Conservation (phyloP, 1,140 invertebrate genomes). For the Eufriesea mexicana region DNA sequence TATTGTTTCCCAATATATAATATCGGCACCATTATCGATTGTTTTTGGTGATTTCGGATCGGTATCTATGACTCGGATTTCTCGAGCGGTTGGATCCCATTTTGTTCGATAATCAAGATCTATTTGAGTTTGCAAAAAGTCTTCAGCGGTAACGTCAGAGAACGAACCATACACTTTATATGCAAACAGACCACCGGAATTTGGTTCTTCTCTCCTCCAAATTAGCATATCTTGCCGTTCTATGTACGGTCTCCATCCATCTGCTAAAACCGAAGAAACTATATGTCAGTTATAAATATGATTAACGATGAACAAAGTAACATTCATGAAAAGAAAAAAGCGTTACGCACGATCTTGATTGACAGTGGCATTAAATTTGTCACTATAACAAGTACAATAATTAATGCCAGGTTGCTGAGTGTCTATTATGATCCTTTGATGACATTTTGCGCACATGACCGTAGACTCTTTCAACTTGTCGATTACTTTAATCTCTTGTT, state of each 20-base stretch:
- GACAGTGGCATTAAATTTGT: constrained; percentile 43
- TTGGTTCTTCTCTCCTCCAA: constrained; percentile 88
- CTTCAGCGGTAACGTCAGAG: constrained; percentile 88
- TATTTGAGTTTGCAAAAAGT: constrained; percentile 92
- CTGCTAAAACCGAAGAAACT: constrained; percentile 67
- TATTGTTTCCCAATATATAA: constrained; percentile 94
- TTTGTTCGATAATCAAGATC: constrained; percentile 89
- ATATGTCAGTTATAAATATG: not conserved
- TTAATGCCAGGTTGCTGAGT: constrained; percentile 79
- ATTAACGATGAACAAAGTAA: not conserved
- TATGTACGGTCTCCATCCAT: constrained; percentile 90
- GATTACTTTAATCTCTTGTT: constrained; percentile 82
- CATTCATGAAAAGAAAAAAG: not conserved
- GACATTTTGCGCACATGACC: constrained; percentile 84
- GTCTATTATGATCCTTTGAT: constrained; percentile 84
- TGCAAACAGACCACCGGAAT: constrained; percentile 86
- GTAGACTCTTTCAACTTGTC: constrained; percentile 83
- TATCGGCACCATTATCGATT: constrained; percentile 84
- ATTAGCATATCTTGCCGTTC: constrained; percentile 90
- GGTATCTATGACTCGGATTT: constrained; percentile 86
- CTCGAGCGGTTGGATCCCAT: constrained; percentile 91
- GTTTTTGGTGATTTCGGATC: constrained; percentile 81
- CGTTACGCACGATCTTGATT: constrained; percentile 62
- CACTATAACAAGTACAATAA: constrained; percentile 82
- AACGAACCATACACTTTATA: constrained; percentile 95